Evolutionary conservation across 2,797 vertebrate genomes (phyloP), one percentile per base, ranked within the genome.

Genomic region (Pterois miles): DNA sequence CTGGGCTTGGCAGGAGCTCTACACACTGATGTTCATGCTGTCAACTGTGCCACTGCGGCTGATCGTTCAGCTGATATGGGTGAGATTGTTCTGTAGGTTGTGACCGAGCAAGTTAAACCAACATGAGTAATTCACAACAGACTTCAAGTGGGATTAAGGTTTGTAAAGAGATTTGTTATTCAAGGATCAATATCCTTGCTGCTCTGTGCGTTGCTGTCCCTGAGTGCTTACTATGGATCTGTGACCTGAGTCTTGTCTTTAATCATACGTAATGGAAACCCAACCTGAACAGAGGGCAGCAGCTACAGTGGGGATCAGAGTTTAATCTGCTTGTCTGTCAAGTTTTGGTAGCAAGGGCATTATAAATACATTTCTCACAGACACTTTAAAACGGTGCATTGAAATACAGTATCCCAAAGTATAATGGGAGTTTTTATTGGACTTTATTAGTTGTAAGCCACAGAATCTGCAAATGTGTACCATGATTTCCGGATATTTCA

Each of bases 181-280:
- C 60, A 75, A 23, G 36, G 65, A 83, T 88, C 78, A 38, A 64
- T 78, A 72, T 40, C 46, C 34, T 11, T 16, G n/a, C 13, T 64
- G 31, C 50, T 73, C 25, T 14, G 16, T 48, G 58, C 43, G 71
- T 27, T 50, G 46, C 11, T 70, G 46, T 63, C 29, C 60, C 76
- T 81, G 57, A 69, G 27, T 12, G 14, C 54, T 64, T 18, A 46
- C 27, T n/a, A 3, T 18, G 5, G 25, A 63, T 46, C n/a, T 73
- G 31, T 58, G 53, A 72, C 20, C 31, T 29, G 43, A 57, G 12
- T 80, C 25, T 36, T 40, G 12, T 14, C 11, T 72, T 52, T 65
- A 46, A 60, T 64, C 65, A 56, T 36, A 13, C 1, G n/a, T 54
- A 60, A 60, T 54, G 23, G 70, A 65, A 74, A 22, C 27, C 40